Evolutionary conservation across 2,797 vertebrate species (phyloP).

Genomic region (Brachymystax lenok): DNA sequence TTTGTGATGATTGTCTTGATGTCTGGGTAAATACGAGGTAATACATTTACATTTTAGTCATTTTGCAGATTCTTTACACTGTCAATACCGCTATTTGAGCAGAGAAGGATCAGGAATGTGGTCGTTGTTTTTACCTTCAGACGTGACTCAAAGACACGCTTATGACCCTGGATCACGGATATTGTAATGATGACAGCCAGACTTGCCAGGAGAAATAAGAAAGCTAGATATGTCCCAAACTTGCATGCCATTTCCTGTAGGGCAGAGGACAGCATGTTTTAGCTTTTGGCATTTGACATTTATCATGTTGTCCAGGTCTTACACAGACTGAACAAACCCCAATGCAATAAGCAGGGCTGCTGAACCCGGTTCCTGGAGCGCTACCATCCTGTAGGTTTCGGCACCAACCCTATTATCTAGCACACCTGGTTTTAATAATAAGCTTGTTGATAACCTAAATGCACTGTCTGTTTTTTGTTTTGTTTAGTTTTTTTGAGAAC

Average conservation of each 20-base stretch:
- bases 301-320: neutral
- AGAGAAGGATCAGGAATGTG: neutral
- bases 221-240: constrained; percentile 72
- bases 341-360: neutral
- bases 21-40: neutral
- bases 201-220: constrained; percentile 82
- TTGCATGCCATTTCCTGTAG: constrained; percentile 74
- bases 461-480: neutral
- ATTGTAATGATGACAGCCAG: constrained; percentile 84
- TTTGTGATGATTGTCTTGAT: neutral
- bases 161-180: constrained; percentile 83
- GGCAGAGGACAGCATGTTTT: constrained; percentile 11
- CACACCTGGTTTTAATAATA: neutral
- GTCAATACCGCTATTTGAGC: neutral
- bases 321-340: neutral
- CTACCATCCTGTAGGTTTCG: neutral
- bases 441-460: neutral
- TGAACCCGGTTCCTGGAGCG: no score
- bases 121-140: constrained; percentile 77
- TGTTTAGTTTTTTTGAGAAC: neutral
- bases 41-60: no score
- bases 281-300: neutral
- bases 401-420: no score
- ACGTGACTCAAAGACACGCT: constrained; percentile 73
- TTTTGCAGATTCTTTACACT: neutral